These are phyloP conservation scores for Megalurothrips usitatus DNA, from an alignment of 2,888 invertebrate genomes.

Conservation along the genomic window DNA sequence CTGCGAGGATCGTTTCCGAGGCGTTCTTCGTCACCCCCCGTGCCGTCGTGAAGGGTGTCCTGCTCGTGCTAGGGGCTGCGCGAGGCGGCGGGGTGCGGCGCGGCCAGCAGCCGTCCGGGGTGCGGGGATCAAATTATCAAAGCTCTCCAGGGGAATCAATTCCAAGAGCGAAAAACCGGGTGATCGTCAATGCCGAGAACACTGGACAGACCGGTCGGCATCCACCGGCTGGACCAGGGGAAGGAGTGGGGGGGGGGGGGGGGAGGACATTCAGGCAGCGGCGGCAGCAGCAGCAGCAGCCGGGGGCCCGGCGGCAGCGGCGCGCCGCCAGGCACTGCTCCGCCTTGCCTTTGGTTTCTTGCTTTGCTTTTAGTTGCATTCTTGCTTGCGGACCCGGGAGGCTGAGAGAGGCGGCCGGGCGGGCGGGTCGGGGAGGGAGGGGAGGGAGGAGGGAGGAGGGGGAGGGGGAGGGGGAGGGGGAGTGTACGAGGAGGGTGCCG, in stretches of 20 bases:
- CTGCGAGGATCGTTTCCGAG: too few species aligned
- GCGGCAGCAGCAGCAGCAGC: too few species aligned
- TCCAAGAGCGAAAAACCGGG: conserved; percentile 4
- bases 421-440: background rate
- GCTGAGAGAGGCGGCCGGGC: background rate
- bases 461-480: background rate
- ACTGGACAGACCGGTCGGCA: conserved; percentile 1
- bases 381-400: background rate
- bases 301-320: background rate
- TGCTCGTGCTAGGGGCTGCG: too few species aligned
- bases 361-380: background rate
- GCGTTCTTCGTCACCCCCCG: too few species aligned
- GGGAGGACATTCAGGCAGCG: too few species aligned
- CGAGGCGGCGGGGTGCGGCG: too few species aligned
- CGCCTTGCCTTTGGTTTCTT: background rate
- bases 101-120: background rate
- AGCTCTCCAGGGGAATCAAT: background rate
- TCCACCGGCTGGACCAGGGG: too few species aligned
- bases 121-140: conserved; percentile 10
- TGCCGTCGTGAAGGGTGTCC: too few species aligned
- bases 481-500: background rate
- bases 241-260: too few species aligned
- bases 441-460: background rate
- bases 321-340: background rate
- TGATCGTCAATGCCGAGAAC: background rate